A percentile compares a stretch with the other conserved stretches of the same genome.
Evolutionary conservation across 2,797 vertebrate species (phyloP).

Genomic region (Cirrhinus mrigala): DNA sequence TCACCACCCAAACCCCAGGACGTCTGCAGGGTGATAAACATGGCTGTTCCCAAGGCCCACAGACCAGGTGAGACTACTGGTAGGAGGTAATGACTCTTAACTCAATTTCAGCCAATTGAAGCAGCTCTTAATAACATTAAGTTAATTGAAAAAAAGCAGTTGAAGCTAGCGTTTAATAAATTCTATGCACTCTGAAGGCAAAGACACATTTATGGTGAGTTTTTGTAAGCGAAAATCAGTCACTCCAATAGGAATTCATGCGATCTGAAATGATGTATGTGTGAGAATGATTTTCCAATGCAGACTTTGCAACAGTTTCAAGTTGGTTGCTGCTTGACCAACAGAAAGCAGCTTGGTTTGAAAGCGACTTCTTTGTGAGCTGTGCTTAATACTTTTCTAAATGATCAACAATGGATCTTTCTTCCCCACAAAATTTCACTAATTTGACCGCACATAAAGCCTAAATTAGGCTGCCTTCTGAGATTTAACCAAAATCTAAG

Average conservation of each 20-base stretch:
- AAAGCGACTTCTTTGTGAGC: not conserved
- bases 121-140: not conserved
- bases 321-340: not conserved
- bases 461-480: too few relatives aligned
- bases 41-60: slow-evolving; percentile 98
- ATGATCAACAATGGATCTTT: not conserved
- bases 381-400: not conserved
- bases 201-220: not conserved
- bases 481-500: not conserved
- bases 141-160: not conserved
- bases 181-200: not conserved
- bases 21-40: slow-evolving; percentile 92
- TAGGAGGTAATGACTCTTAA: not conserved
- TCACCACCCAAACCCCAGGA: slow-evolving; percentile 98
- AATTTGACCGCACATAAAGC: not conserved
- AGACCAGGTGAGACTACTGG: slow-evolving; percentile 87
- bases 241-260: not conserved
- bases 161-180: not conserved
- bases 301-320: not conserved
- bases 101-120: not conserved
- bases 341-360: not conserved
- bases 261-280: too few relatives aligned
- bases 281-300: not conserved
- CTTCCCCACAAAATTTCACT: not conserved
- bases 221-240: not conserved